Evolutionary conservation across 2,797 vertebrate genomes (phyloP).

Genomic region (Pseudochirops corinnae): DNA sequence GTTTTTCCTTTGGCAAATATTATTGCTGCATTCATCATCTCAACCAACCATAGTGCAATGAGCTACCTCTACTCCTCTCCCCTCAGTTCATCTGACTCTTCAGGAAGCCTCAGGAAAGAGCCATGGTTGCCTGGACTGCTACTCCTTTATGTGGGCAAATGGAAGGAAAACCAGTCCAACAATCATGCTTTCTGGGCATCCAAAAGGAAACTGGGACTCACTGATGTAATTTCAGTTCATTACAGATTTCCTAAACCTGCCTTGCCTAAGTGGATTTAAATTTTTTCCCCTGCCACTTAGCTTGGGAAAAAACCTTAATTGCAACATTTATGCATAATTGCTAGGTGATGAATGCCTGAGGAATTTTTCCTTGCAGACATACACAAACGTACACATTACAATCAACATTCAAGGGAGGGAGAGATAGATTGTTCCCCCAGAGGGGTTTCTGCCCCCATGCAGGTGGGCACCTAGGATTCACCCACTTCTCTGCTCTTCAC

Average conservation of each 20-base stretch:
- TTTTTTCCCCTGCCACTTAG: constrained; percentile 79
- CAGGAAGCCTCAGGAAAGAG: neutral
- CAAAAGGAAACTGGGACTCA: constrained; percentile 48
- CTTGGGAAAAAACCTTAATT: constrained; percentile 79
- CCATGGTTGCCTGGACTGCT: constrained; percentile 1
- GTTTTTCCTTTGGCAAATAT: neutral
- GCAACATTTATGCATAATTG: constrained; percentile 77
- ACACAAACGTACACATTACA: constrained; percentile 52
- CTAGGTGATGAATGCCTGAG: constrained; percentile 70
- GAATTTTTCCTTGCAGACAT: constrained; percentile 73
- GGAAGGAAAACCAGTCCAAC: constrained; percentile 55
- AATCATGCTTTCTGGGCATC: constrained; percentile 70
- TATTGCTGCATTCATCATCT: neutral
- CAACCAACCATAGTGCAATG: neutral
- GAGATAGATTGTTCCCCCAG: constrained; percentile 35
- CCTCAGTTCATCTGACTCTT: neutral
- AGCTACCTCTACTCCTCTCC: neutral
- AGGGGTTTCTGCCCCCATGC: constrained; percentile 11
- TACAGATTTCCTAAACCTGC: constrained; percentile 74
- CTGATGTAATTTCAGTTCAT: constrained; percentile 77
- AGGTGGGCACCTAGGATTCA: constrained; percentile 45
- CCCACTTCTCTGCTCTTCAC: constrained; percentile 35
- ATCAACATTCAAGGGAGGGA: constrained; percentile 58
- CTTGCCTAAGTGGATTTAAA: constrained; percentile 79
- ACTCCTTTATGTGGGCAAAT: neutral